Conservation (phyloP, 2,888 invertebrate species). For the Drosophila mimetica region DNA sequence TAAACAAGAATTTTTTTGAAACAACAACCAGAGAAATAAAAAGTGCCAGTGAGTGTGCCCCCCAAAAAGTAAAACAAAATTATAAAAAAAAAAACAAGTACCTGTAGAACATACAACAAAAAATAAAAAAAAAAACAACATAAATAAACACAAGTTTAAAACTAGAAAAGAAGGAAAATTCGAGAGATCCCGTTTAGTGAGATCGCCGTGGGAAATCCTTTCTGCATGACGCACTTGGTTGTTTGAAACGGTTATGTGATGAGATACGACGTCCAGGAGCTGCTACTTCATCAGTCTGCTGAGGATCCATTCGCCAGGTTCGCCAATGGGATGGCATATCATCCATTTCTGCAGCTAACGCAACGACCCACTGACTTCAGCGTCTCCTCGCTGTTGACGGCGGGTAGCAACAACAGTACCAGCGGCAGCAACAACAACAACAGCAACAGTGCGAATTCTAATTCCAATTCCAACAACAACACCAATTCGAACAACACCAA, state of each 20-base stretch:
- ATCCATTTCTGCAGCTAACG: conserved; percentile 94
- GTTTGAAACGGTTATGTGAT: conserved; percentile 84
- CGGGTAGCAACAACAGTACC: conserved; percentile 85
- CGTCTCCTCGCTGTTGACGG: conserved; percentile 95
- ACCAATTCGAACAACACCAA: conserved; percentile 13
- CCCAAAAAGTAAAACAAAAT: background rate
- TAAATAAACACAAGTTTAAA: background rate
- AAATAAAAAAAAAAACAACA: conserved; percentile 17
- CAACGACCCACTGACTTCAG: conserved; percentile 95
- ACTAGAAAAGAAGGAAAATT: background rate
- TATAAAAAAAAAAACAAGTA: conserved; percentile 14
- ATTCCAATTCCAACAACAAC: conserved; percentile 72
- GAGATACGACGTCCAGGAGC: conserved; percentile 85
- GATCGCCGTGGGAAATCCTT: conserved; percentile 23
- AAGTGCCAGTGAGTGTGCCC: conserved; percentile 27
- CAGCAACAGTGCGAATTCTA: conserved; percentile 73
- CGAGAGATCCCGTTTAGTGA: conserved; percentile 2
- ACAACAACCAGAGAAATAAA: conserved; percentile 20
- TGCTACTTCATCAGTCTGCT: conserved; percentile 85
- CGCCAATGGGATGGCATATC: conserved; percentile 90
- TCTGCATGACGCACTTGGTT: conserved; percentile 70
- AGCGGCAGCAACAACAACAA: conserved; percentile 42
- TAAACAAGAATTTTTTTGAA: conserved; percentile 20
- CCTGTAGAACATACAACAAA: conserved; percentile 21
- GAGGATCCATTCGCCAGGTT: conserved; percentile 85